A percentile compares a stretch with the other conserved stretches of the same genome.
Conservation (phyloP, 2,797 vertebrate species). For the Limosa lapponica region DNA sequence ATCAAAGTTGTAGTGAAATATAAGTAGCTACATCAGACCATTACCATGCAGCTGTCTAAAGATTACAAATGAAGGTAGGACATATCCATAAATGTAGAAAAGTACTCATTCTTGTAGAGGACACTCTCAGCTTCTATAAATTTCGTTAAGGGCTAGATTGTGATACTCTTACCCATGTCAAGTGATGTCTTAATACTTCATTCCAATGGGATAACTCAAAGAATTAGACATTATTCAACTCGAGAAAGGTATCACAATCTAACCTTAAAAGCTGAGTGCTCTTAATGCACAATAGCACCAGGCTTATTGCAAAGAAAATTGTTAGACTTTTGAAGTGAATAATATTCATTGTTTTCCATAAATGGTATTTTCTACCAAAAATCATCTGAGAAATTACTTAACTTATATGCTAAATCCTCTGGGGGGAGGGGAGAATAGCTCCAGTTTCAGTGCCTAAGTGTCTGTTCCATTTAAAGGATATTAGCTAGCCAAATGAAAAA, state of each 20-base stretch:
- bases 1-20: not conserved
- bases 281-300: not conserved
- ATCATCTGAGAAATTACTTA: not conserved
- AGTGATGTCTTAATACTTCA: conserved; percentile 24
- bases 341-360: not conserved
- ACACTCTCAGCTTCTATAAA: not conserved
- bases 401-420: not conserved
- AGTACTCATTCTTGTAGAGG: not conserved
- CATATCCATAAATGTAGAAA: not conserved
- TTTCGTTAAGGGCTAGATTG: conserved; percentile 4
- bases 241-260: not conserved
- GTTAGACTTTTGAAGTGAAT: not conserved
- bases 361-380: conserved; percentile 15
- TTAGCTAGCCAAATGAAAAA: conserved; percentile 73
- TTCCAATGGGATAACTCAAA: conserved; percentile 24
- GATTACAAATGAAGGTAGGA: not conserved
- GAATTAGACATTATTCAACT: not conserved
- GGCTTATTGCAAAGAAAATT: not conserved
- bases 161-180: not conserved
- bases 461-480: conserved; percentile 71
- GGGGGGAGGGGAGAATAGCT: not conserved
- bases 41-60: not conserved
- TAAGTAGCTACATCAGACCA: not conserved
- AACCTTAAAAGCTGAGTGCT: not conserved
- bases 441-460: conserved; percentile 53